phyloP scores from a whole-genome alignment of 2,113 vertebrate species.

The Callorhinus ursinus region DNA sequence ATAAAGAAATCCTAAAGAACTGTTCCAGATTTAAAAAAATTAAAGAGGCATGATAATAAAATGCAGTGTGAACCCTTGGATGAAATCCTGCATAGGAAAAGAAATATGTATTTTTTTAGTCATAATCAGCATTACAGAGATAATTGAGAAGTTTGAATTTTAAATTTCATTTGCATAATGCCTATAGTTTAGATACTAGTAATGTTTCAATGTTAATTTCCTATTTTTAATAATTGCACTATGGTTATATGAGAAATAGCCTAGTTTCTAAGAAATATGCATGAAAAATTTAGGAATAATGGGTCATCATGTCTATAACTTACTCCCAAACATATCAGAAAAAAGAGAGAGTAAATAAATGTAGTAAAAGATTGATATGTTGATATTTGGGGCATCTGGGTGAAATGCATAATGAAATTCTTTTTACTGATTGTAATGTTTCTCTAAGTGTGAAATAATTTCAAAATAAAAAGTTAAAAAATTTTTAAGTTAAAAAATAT shows the following conservation, averaged over 20 bases:
- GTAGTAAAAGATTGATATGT: not conserved
- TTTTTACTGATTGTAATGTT: not conserved
- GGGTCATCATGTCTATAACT: not conserved
- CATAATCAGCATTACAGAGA: not conserved
- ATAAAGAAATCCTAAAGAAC: not conserved
- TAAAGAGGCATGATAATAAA: not conserved
- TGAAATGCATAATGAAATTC: not conserved
- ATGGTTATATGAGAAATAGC: not conserved
- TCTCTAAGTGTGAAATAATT: not conserved
- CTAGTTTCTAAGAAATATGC: not conserved
- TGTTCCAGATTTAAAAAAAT: not conserved
- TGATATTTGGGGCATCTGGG: not conserved
- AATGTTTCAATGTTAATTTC: not conserved
- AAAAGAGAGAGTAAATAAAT: not conserved
- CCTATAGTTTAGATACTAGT: not conserved
- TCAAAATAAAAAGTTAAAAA: not conserved
- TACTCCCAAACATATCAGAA: not conserved
- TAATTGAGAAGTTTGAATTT: not conserved
- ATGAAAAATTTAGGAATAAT: not conserved
- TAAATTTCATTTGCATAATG: not conserved
- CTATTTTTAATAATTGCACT: not conserved
- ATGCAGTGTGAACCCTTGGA: not conserved
- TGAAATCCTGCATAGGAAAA: not conserved
- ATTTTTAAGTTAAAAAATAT: not conserved
- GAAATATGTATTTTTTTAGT: not conserved